Evolutionary conservation across 2,888 invertebrate genomes (phyloP), one percentile per base, ranked within the genome.

Genomic region (Orthosia gracilis): DNA sequence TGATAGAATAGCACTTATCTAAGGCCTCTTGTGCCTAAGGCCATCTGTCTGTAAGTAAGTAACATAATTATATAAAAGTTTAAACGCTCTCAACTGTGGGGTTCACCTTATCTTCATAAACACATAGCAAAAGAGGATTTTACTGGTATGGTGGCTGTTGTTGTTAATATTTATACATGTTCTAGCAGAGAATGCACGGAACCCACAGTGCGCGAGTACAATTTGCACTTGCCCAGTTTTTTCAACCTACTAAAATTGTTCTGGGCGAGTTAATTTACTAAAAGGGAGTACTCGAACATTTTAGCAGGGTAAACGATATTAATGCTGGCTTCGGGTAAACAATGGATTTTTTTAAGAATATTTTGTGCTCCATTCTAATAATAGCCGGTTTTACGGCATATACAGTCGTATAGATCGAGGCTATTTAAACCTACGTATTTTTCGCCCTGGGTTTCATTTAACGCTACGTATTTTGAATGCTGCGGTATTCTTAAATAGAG

Each of bases 231-330:
- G 3, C 0, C 21, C 15, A 13, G 4, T n/a, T 69, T 76, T 81
- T 79, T 78, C 55, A 26, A 72, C 49, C 4, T 31, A 1, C 55
- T 63, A 63, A 77, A 77, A 50, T 70, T 80, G 68, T 68, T 77
- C 73, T 47, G 45, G 9, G 21, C 3, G 65, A 69, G 73, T 81
- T 80, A 70, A 83, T 84, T 83, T 81, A 69, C 73, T 81, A 78
- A 77, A 82, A 80, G 57, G 65, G 65, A 49, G 49, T 69, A 63
- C 9, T 26, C 55, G 55, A 73, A 65, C 57, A 57, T 76, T 83
- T 83, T 65, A 62, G 74, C 77, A 18, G 45, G 68, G 65, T 76
- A 52, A 58, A 68, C 55, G 69, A 61, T 80, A 73, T 47, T 83
- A 66, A 69, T 50, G 47, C 50, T 49, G 47, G 76, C 50, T 81